Evolutionary conservation across 2,797 vertebrate genomes (phyloP), one percentile per base, ranked within the genome.

Genomic region (Crenuchus spilurus): DNA sequence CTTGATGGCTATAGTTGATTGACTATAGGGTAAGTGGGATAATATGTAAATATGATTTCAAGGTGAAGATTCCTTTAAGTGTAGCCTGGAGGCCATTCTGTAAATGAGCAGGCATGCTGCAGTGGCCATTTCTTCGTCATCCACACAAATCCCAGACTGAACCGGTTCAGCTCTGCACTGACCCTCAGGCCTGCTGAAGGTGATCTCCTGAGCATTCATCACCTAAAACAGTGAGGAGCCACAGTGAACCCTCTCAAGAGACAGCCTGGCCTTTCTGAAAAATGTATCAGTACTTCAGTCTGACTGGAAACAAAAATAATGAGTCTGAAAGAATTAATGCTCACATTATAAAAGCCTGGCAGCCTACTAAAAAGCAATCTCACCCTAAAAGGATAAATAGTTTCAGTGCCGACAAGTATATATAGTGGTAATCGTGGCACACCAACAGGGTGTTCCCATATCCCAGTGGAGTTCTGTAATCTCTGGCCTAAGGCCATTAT

Each of bases 141-240:
- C 13, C 16, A 33, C 6, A 16, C 10, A 1, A 24, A 4, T 60
- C 10, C 57, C n/a, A 6, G 16, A 37, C 55, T 58, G 31, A 58
- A 13, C 37, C 54, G 24, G 46, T 10, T 42, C 41, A 60, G n/a
- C 33, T 58, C 18, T 39, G 2, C 16, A 28, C 5, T n/a, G 24
- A 14, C 58, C 2, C 26, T 37, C 24, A 20, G 28, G 33, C 1
- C 35, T 10, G 8, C 18, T 22, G 20, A 39, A 10, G 14, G 26
- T 31, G 4, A 33, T 33, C 31, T 26, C 54, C 44, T 60, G 54
- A 30, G 54, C 26, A 58, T 44, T 58, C 54, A 58, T 70, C 57
- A 35, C n/a, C n/a, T n/a, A 28, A 24, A 60, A 60, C 13, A n/a
- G 33, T 11, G 33, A 24, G 33, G 7, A 60, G 39, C 8, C 28